A percentile compares a stretch with the other conserved stretches of the same genome.
Conservation (phyloP, 2,888 invertebrate genomes). For the Rhagonycha fulva region DNA sequence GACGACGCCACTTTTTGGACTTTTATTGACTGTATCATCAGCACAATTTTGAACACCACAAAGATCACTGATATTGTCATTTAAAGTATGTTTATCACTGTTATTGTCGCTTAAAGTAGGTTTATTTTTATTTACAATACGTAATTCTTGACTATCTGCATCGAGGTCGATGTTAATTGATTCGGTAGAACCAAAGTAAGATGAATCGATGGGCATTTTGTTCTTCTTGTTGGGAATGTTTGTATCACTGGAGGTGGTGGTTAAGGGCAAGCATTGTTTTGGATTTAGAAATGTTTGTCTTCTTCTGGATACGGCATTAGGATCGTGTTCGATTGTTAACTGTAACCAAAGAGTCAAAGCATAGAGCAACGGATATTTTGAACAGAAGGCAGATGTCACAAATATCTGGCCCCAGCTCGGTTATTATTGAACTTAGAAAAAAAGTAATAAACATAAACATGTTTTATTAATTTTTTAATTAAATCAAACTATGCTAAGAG, state of each 20-base stretch:
- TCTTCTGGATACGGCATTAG: constrained; percentile 69
- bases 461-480: neutral
- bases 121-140: constrained; percentile 6
- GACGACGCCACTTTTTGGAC: constrained; percentile 31
- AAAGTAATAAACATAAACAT: neutral
- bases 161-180: constrained; percentile 38
- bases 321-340: constrained; percentile 89
- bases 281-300: constrained; percentile 35
- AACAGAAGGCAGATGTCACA: neutral
- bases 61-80: constrained; percentile 19
- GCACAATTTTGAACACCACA: constrained; percentile 21
- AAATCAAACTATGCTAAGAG: neutral
- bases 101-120: constrained; percentile 22
- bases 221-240: constrained; percentile 50
- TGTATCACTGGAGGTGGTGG: constrained; percentile 54
- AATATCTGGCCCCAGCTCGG: neutral
- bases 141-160: constrained; percentile 3
- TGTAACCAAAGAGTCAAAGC: constrained; percentile 48
- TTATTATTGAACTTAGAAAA: neutral
- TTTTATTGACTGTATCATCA: constrained; percentile 32
- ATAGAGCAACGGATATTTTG: neutral
- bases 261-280: constrained; percentile 46
- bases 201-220: constrained; percentile 34
- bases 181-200: constrained; percentile 42
- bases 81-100: constrained; percentile 18